A percentile compares a stretch with the other conserved stretches of the same genome.
Evolutionary conservation across 2,888 invertebrate species (phyloP).

Genomic region (Tortrix viridana): DNA sequence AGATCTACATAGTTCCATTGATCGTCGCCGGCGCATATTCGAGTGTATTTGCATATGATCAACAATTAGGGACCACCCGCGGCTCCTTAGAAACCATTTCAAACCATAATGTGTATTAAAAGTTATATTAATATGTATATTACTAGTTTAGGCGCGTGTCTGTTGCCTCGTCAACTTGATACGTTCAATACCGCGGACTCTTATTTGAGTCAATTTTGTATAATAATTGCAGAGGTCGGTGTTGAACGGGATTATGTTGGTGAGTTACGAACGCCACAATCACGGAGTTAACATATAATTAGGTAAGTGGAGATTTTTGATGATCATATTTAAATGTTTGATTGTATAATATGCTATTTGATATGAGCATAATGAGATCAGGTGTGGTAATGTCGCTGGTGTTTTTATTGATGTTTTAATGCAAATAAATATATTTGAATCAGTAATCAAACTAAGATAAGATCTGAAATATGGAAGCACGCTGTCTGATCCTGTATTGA

Average conservation of each 20-base stretch:
- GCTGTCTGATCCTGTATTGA: no score
- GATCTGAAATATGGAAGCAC: no score
- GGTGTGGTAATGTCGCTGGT: background rate
- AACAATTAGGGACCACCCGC: constrained; percentile 39
- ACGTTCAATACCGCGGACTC: no score
- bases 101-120: constrained; percentile 47
- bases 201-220: no score
- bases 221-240: no score
- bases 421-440: no score
- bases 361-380: constrained; percentile 5
- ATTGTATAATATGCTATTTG: constrained; percentile 30
- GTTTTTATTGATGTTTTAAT: no score
- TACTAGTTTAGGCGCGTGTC: constrained; percentile 67
- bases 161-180: constrained; percentile 45
- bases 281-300: constrained; percentile 19
- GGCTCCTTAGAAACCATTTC: constrained; percentile 17
- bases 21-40: constrained; percentile 15
- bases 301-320: constrained; percentile 35
- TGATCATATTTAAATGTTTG: constrained; percentile 36
- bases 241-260: constrained; percentile 12
- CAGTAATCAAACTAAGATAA: no score
- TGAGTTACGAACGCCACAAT: constrained; percentile 30
- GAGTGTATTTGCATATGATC: constrained; percentile 37
- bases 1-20: constrained; percentile 22
- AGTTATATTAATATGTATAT: constrained; percentile 63